phyloP scores from a whole-genome alignment of 2,797 vertebrate genomes.

The Thripadectes ignobilis region DNA sequence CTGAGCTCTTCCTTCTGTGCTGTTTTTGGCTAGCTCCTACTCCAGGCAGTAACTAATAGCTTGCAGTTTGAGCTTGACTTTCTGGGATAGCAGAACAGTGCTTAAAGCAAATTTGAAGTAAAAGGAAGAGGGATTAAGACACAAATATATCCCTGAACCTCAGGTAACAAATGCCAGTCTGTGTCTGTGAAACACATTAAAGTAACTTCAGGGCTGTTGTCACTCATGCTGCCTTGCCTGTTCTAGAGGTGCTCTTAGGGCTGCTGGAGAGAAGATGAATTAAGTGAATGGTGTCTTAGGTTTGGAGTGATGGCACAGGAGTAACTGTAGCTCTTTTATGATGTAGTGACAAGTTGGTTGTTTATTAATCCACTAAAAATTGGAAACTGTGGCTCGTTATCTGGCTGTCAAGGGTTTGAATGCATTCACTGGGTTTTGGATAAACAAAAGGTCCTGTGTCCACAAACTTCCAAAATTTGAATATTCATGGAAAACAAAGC shows the following conservation, averaged over 20 bases:
- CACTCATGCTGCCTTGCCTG: neutral
- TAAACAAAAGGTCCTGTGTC: neutral
- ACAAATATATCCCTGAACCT: neutral
- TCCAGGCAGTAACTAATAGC: neutral
- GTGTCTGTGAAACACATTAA: neutral
- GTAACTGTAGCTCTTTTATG: neutral
- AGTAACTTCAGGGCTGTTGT: slow-evolving; percentile 13
- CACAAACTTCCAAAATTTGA: neutral
- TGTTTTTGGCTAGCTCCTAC: neutral
- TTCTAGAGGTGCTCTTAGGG: neutral
- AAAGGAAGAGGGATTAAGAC: slow-evolving; percentile 11
- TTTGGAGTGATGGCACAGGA: neutral
- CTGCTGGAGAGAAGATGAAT: neutral
- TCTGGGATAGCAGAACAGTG: neutral
- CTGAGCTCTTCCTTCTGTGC: neutral
- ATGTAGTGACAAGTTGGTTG: neutral
- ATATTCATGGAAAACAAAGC: neutral
- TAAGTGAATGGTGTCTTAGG: neutral
- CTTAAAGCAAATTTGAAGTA: neutral
- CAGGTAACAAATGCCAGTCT: slow-evolving; percentile 26
- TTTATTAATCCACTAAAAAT: neutral
- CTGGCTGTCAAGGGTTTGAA: neutral
- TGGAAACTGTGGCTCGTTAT: neutral
- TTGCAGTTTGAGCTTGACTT: slow-evolving; percentile 11
- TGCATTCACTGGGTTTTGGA: neutral